Percentiles rank a stretch among this genome's conserved stretches.
Evolutionary conservation across 1,140 invertebrate genomes (phyloP).

Genomic region (Anastrepha obliqua): DNA sequence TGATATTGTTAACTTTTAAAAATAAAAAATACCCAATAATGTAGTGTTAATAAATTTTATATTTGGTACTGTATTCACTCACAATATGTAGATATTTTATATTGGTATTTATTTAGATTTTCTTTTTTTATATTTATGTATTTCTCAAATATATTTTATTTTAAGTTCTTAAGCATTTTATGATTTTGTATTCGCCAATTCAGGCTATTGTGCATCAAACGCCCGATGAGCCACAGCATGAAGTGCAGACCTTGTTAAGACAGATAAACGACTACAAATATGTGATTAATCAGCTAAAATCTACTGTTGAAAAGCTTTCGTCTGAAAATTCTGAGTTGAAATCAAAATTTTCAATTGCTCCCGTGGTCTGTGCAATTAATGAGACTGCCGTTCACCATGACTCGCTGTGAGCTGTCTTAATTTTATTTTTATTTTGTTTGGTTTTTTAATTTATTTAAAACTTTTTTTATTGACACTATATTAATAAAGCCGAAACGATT

Average conservation of each 20-base stretch:
- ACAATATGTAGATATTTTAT: too few relatives aligned
- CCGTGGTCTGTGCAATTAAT: conserved; percentile 58
- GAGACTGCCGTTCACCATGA: conserved; percentile 71
- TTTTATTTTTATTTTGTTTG: conserved; percentile 55
- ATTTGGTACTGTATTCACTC: too few relatives aligned
- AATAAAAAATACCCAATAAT: neutral
- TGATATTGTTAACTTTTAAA: too few relatives aligned
- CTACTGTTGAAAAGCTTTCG: conserved; percentile 79
- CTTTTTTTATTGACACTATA: conserved; percentile 41
- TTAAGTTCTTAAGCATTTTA: conserved; percentile 55
- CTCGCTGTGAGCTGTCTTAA: conserved; percentile 68
- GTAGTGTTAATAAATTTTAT: neutral
- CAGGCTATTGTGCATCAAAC: conserved; percentile 70
- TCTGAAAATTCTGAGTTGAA: conserved; percentile 81
- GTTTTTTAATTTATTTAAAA: conserved; percentile 45
- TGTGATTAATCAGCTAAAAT: conserved; percentile 77
- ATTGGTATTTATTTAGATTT: neutral
- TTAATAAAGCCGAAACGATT: conserved; percentile 67
- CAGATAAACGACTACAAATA: conserved; percentile 76
- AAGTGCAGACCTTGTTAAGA: conserved; percentile 72
- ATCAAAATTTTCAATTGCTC: conserved; percentile 70
- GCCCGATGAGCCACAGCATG: conserved; percentile 59
- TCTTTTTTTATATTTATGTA: conserved; percentile 55
- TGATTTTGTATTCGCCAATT: conserved; percentile 49
- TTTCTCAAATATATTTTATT: conserved; percentile 59